These are phyloP conservation scores for Acropora tenuis DNA, from an alignment of 64 coral and sea anemone genomes.

Conservation along the genomic window DNA sequence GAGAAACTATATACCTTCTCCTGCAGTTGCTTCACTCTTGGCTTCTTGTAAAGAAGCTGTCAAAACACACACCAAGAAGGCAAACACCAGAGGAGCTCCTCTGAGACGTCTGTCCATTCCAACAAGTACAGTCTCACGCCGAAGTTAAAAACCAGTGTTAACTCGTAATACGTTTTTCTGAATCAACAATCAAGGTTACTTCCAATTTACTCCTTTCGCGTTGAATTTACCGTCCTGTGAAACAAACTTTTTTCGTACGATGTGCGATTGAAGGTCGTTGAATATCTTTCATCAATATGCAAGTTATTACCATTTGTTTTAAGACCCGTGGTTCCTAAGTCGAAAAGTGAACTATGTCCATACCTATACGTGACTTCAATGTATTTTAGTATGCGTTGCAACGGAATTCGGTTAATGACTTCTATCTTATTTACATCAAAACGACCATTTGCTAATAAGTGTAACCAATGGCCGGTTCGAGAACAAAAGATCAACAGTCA, in stretches of 20 bases:
- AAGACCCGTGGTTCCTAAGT: too few relatives aligned
- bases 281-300: too few relatives aligned
- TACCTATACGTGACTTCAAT: neutral
- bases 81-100: neutral
- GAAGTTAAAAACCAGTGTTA: neutral
- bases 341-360: neutral
- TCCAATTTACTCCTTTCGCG: neutral
- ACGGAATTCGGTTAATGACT: neutral
- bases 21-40: too few relatives aligned
- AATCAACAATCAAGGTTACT: neutral
- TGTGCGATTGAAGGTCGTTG: too few relatives aligned
- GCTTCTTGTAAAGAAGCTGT: neutral
- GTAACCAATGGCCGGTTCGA: neutral
- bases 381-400: neutral
- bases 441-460: neutral
- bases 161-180: neutral
- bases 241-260: neutral
- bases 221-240: neutral
- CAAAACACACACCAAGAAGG: neutral
- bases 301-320: too few relatives aligned
- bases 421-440: neutral
- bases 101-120: neutral
- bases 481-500: conserved; percentile 4
- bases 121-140: neutral
- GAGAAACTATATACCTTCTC: neutral